Evolutionary conservation across 2,113 vertebrate genomes (phyloP).

Genomic region (Oenanthe oenanthe): DNA sequence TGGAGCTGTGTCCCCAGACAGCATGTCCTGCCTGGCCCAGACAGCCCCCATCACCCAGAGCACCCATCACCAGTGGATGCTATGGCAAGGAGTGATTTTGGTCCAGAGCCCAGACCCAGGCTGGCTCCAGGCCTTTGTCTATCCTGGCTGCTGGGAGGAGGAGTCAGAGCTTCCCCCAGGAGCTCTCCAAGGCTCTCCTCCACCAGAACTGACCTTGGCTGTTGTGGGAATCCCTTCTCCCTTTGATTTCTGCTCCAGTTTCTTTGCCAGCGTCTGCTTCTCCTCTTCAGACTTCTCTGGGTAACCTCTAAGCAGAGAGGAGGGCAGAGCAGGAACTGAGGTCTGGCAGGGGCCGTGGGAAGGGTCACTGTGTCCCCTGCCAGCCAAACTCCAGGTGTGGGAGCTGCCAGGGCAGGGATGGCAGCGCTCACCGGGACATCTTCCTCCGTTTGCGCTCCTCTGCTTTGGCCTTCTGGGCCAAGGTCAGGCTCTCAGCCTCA

Average conservation of each 20-base stretch:
- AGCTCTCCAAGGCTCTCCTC: not conserved
- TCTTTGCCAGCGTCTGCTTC: conserved; percentile 85
- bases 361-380: not conserved
- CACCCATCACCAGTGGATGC: not conserved
- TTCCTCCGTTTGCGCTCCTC: conserved; percentile 89
- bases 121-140: not conserved
- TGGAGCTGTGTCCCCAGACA: not conserved
- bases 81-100: accelerated
- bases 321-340: not conserved
- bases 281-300: conserved; percentile 93
- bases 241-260: conserved; percentile 91
- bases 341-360: not conserved
- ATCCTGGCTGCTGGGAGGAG: not conserved
- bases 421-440: conserved; percentile 80
- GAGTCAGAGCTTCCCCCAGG: not conserved
- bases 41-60: not conserved
- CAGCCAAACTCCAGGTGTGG: accelerated
- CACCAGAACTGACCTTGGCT: conserved; percentile 82
- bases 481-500: conserved; percentile 93
- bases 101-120: not conserved
- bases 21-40: not conserved
- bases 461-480: conserved; percentile 93
- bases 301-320: conserved; percentile 75
- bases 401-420: not conserved
- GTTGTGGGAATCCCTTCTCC: conserved; percentile 93